phyloP scores from a whole-genome alignment of 2,888 invertebrate genomes.

The Apodemia zela region DNA sequence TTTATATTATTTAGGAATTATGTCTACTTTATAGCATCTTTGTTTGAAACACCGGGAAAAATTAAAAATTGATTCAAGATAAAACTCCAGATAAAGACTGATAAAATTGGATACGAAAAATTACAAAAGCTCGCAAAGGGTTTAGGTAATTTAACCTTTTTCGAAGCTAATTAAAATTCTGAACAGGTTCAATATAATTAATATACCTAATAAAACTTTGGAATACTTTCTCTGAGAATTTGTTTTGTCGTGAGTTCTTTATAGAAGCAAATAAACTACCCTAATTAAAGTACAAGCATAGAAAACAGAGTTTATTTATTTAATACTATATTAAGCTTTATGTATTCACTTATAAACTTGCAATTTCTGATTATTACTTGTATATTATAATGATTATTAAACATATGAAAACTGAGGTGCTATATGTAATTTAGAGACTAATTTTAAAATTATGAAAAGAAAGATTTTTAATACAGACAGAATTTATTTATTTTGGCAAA shows the following conservation, averaged over 20 bases:
- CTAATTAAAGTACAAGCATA: too few species aligned
- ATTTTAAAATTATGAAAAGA: too few species aligned
- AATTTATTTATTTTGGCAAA: too few species aligned
- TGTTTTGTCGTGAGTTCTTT: background rate
- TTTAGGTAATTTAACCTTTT: slow-evolving; percentile 7
- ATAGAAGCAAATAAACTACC: background rate
- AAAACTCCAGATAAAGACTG: slow-evolving; percentile 4
- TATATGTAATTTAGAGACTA: too few species aligned
- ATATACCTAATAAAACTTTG: slow-evolving; percentile 1
- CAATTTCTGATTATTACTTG: too few species aligned
- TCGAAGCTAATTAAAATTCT: slow-evolving; percentile 12
- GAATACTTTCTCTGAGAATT: slow-evolving; percentile 2
- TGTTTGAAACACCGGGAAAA: background rate
- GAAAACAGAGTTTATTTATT: too few species aligned
- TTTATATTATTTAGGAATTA: background rate
- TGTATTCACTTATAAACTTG: too few species aligned
- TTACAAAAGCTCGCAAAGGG: slow-evolving; percentile 7
- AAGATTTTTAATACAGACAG: too few species aligned
- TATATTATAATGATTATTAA: too few species aligned
- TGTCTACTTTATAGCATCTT: background rate
- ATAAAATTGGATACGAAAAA: background rate
- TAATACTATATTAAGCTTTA: too few species aligned
- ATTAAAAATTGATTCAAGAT: slow-evolving; percentile 9
- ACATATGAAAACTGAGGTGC: too few species aligned
- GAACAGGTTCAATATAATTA: slow-evolving; percentile 10